phyloP scores from a whole-genome alignment of 2,113 vertebrate genomes.

The Anarrhichthys ocellatus region DNA sequence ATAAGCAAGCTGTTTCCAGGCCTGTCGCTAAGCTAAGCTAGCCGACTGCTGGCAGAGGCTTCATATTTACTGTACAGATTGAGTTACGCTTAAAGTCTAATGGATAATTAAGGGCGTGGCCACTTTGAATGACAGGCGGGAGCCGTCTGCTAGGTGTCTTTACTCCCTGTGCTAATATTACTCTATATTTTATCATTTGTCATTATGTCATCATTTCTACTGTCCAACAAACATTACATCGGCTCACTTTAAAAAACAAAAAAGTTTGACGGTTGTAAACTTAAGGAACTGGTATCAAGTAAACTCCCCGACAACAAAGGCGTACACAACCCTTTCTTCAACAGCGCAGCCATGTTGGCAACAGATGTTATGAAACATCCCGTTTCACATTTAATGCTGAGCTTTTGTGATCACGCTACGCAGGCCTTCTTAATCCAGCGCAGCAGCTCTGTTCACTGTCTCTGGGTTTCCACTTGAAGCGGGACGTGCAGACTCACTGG shows the following conservation, averaged over 20 bases:
- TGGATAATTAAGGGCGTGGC: neutral
- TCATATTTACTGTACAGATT: neutral
- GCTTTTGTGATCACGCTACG: slow-evolving; percentile 38
- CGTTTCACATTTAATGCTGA: slow-evolving; percentile 16
- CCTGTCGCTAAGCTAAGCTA: neutral
- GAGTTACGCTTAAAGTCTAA: neutral
- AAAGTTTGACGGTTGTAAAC: neutral
- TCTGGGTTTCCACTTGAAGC: slow-evolving; percentile 52
- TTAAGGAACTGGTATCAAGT: neutral
- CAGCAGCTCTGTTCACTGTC: slow-evolving; percentile 52
- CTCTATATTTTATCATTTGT: neutral
- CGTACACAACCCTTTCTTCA: neutral
- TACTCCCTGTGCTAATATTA: no score
- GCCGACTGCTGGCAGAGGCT: neutral
- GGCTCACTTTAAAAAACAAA: neutral
- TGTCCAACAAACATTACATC: neutral
- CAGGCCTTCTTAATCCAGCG: slow-evolving; percentile 23
- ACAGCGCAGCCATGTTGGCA: slow-evolving; percentile 1
- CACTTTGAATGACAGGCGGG: neutral
- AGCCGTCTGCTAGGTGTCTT: neutral
- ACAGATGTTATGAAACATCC: slow-evolving; percentile 28
- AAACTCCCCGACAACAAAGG: neutral
- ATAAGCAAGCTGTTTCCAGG: neutral
- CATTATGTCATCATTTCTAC: neutral
- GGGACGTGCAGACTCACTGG: slow-evolving; percentile 36